Evolutionary conservation across 2,797 vertebrate genomes (phyloP), one percentile per base, ranked within the genome.

Genomic region (Xyrichtys novacula): DNA sequence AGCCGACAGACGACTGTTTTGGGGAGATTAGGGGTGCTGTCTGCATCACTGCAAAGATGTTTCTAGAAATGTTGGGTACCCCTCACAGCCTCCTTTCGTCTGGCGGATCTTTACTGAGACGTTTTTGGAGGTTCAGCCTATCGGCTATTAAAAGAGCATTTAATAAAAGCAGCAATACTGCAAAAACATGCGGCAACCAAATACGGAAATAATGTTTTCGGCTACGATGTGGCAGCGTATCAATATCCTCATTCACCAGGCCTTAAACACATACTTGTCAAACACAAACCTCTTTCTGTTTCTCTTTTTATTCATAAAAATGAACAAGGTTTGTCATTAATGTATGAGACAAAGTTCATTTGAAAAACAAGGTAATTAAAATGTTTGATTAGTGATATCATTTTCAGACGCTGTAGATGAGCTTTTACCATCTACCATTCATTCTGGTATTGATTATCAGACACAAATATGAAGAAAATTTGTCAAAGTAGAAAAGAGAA

Each of bases 1-100:
- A 22, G 16, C 11, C 10, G 3, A 43, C 43, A 15, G 10, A 23
- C 32, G 44, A 17, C 53, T 57, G 19, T 42, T 68, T 32, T 6
- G 12, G 42, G 49, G 15, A 26, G 29, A 15, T 43, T 43, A 34
- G 14, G 42, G 38, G 48, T 56, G 69, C 60, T 61, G 75, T 48
- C 62, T 85, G 71, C 74, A 15, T 56, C 49, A 69, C 22, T 38
- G 48, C 1, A 38, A 55, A 26, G 56, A 62, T 43, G 15, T 29
- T 65, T 71, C 60, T 31, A 47, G 43, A 79, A 68, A 55, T 57
- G 3, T 1, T 1, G 2, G 1, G 9, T 39, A 38, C 31, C 11
- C 19, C 10, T 50, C 15, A 34, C 7, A 10, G 39, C 14, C 5
- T 55, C 22, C n/a, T 16, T 16, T 26, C 17, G 26, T 17, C 1